Conservation (phyloP, 2,113 vertebrate species). For the Tupaia tana region DNA sequence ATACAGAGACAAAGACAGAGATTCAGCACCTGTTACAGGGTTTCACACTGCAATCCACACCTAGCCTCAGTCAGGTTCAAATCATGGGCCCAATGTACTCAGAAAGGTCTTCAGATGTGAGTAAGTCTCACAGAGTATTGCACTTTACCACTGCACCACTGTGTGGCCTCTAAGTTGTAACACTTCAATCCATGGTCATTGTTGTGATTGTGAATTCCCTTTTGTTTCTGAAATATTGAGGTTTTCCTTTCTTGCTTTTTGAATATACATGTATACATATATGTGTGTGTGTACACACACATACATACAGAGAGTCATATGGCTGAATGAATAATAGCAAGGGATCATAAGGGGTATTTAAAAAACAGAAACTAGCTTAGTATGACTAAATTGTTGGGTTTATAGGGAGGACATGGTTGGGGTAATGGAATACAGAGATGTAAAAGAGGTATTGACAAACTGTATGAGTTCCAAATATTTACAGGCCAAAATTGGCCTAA, state of each 20-base stretch:
- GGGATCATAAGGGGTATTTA: not conserved
- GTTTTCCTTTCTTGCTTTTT: slow-evolving; percentile 29
- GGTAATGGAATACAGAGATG: not conserved
- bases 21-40: too few relatives aligned
- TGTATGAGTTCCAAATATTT: not conserved
- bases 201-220: not conserved
- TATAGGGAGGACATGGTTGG: not conserved
- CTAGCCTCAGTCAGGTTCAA: too few relatives aligned
- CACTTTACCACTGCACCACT: too few relatives aligned
- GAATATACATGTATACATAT: not conserved
- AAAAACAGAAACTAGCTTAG: not conserved
- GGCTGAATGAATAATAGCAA: slow-evolving; percentile 2
- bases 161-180: not conserved
- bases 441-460: not conserved
- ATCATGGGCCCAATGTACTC: too few relatives aligned
- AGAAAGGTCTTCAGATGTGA: too few relatives aligned
- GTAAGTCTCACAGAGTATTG: too few relatives aligned
- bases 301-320: not conserved
- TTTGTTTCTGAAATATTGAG: not conserved
- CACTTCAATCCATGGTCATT: not conserved
- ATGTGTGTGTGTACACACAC: too few relatives aligned
- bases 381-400: not conserved
- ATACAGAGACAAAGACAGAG: too few relatives aligned
- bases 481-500: not conserved
- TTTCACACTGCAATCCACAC: too few relatives aligned